These are phyloP conservation scores for Andrena camellia DNA, from an alignment of 2,888 invertebrate genomes.

Conservation along the genomic window DNA sequence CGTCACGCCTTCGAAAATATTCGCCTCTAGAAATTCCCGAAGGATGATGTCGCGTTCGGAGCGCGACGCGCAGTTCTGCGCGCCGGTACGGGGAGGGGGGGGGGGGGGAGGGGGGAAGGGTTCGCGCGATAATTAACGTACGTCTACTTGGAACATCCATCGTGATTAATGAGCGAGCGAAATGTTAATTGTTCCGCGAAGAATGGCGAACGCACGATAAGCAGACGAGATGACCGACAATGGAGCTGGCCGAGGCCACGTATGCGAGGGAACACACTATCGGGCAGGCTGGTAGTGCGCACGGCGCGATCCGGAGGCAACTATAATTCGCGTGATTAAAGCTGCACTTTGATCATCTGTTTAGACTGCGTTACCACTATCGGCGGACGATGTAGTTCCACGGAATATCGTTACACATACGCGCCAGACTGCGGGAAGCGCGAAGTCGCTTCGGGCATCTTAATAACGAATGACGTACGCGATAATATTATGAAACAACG, in stretches of 20 bases:
- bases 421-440: constrained; percentile 20
- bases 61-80: too few relatives aligned
- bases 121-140: too few relatives aligned
- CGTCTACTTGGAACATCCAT: not conserved
- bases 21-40: constrained; percentile 1
- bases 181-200: constrained; percentile 15
- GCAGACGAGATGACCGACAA: not conserved
- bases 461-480: constrained; percentile 11
- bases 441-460: not conserved
- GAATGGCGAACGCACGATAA: constrained; percentile 23
- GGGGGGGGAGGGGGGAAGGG: too few relatives aligned
- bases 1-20: not conserved
- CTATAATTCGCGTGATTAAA: constrained; percentile 64
- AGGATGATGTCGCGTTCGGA: too few relatives aligned
- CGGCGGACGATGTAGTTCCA: constrained; percentile 40
- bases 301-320: constrained; percentile 34
- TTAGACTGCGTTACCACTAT: constrained; percentile 54
- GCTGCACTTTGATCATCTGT: constrained; percentile 71
- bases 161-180: not conserved
- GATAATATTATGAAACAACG: constrained; percentile 26
- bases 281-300: constrained; percentile 40
- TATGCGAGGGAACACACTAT: constrained; percentile 11
- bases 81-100: too few relatives aligned
- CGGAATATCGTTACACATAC: constrained; percentile 27
- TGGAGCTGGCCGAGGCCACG: constrained; percentile 29